Evolutionary conservation across 2,113 vertebrate species (phyloP).

Genomic region (Alces alces): DNA sequence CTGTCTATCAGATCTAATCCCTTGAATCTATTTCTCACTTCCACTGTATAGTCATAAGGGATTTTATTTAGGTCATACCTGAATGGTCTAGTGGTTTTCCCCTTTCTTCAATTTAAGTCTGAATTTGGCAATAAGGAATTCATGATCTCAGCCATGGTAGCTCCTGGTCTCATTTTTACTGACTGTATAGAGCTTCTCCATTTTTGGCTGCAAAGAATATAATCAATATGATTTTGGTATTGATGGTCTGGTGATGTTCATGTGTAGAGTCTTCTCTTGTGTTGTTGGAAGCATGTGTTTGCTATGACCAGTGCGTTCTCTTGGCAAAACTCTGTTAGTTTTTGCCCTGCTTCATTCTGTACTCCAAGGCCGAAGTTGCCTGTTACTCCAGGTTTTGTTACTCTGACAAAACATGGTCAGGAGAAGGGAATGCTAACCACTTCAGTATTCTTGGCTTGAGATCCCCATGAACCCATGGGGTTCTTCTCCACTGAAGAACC

Average conservation of each 20-base stretch:
- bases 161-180: rapidly evolving
- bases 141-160: neutral
- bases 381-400: neutral
- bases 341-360: neutral
- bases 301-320: neutral
- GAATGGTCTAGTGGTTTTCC: neutral
- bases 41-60: neutral
- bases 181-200: neutral
- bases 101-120: neutral
- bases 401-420: neutral
- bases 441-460: neutral
- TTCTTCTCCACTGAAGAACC: neutral
- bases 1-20: neutral
- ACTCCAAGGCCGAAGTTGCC: neutral
- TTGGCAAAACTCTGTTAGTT: neutral
- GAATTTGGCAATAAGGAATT: neutral
- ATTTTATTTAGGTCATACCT: neutral
- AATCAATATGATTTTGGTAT: neutral
- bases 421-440: neutral
- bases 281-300: neutral
- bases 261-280: neutral
- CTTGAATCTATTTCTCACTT: neutral
- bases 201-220: neutral
- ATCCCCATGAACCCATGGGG: neutral
- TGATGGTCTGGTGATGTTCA: neutral